phyloP scores from a whole-genome alignment of 1,140 invertebrate species.

The Palaemon carinicauda region DNA sequence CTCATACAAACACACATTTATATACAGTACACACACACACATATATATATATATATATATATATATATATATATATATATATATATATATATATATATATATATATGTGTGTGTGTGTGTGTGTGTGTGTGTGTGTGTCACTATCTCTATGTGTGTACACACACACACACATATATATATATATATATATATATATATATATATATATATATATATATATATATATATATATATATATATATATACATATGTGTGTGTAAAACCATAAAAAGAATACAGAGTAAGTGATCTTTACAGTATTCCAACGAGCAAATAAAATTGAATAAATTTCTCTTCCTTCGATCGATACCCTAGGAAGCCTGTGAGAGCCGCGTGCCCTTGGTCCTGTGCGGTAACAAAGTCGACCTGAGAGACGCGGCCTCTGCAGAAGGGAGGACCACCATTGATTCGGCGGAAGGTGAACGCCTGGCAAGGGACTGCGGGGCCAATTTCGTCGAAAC shows the following conservation, averaged over 20 bases:
- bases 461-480: conserved; percentile 67
- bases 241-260: not conserved
- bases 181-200: not conserved
- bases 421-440: conserved; percentile 63
- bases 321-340: not conserved
- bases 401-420: conserved; percentile 67
- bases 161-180: not conserved
- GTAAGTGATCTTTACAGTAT: no score
- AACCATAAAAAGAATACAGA: not conserved
- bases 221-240: not conserved
- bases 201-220: not conserved
- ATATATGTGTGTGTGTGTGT: not conserved
- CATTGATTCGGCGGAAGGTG: conserved; percentile 67
- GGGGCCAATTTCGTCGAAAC: conserved; percentile 25
- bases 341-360: conserved; percentile 61
- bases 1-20: not conserved
- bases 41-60: not conserved
- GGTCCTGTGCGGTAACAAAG: conserved; percentile 71
- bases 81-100: not conserved
- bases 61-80: not conserved
- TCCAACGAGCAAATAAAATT: no score
- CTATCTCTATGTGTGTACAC: no score
- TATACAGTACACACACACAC: no score
- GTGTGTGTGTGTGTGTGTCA: no score
- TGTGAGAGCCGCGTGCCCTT: conserved; percentile 69